Base-by-base conservation (phyloP, 2,888 invertebrate genomes). In the Melikaiella ostensackeni region DNA sequence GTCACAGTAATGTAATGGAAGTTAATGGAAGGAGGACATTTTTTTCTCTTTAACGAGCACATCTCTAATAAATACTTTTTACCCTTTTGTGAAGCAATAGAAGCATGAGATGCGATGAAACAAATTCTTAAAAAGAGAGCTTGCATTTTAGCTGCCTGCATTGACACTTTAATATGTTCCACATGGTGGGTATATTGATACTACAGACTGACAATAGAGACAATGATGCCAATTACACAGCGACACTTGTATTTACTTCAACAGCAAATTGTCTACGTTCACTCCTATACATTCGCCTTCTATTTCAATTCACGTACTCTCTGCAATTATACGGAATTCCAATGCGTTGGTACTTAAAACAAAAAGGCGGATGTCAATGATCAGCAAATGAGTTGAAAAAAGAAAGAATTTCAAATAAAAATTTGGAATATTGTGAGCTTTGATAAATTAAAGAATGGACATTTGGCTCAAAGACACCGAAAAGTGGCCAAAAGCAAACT, bases 141-240 rank as follows among this genome's bases (percentile, higher is more conserved):
- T 50, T 50, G 50, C n/a, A 50, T 57, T 57, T 57, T 24, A 57
- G 24, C 5, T 57, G 5, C 13, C 21, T 1, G 8, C 21, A 24
- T 1, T 57, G 57, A 24, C 13, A 24, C 6, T 57, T 21, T 24
- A 24, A 24, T 24, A 24, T 57, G 24, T 24, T 57, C 24, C 57
- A 6, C 24, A 57, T 57, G 24, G 24, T 57, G 1, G 24, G 62
- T 70, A 30, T 13, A 57, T 50, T 77, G 33, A 66, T 66, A 66
- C 38, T 24, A 24, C 24, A 66, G 13, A 57, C 11, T 24, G 24
- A 24, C 80, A 82, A 81, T 79, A 70, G 78, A 50, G 63, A 77
- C 73, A 80, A 80, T 79, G 70, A 80, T 79, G 77, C 74, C 80
- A 80, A 84, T 82, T 81, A 74, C 70, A 38, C 46, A 35, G 16